Evolutionary conservation across 2,888 invertebrate species (phyloP), one percentile per base, ranked within the genome.

Genomic region (Lasioglossum morio): DNA sequence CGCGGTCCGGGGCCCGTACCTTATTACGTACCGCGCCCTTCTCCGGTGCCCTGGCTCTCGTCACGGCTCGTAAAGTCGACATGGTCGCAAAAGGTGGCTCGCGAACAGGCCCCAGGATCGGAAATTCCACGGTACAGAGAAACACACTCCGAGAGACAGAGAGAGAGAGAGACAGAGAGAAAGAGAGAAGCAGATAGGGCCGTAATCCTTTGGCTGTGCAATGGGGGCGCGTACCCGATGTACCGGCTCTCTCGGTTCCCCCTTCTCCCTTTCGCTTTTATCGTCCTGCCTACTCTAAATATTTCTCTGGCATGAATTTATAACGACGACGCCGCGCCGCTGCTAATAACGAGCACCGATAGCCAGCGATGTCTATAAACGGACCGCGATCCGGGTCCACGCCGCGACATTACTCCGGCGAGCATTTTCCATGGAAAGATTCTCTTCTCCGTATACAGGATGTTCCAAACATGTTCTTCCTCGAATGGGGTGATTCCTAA

Each of bases 261-360:
- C 63, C 40, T 27, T 27, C 27, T 14, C 30, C 46, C 27, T 23
- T 60, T 23, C 81, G 73, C 78, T 88, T 91, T 92, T 91, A 92
- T 92, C 92, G 88, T 90, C 87, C 88, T 87, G 85, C 91, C 93
- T 93, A 92, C 93, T 93, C 93, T 91, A 92, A 93, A 93, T 93
- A 93, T 93, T 92, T 93, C 91, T 88, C 88, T 85, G 90, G 89
- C 92, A 85, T 92, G 89, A 92, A 93, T 92, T 92, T 92, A 92
- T 91, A 91, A 91, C 90, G 89, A 89, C 87, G 88, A 84, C 79
- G 85, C 66, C 46, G 75, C 77, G 85, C 74, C 72, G 79, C 66
- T 23, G 85, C 90, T 90, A 89, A 90, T 90, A 90, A 90, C 87
- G 85, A 86, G 84, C 76, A 48, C 60, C 85, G 86, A 89, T 89